Conservation (phyloP, 2,797 vertebrate species). For the Ctenopoma kingsleyae region DNA sequence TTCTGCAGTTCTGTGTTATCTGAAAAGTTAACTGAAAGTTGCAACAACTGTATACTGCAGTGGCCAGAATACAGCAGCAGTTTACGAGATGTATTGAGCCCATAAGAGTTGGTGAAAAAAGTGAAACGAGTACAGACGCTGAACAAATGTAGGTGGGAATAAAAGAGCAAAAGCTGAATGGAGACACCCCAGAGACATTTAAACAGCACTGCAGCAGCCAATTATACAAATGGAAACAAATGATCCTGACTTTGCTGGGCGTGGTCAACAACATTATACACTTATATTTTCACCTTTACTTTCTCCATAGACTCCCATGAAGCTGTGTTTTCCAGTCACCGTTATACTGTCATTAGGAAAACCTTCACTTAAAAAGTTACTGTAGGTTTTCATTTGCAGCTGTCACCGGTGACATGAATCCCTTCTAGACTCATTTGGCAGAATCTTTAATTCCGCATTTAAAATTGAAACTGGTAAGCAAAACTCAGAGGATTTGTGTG, state of each 20-base stretch:
- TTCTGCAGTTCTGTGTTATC: constrained; percentile 13
- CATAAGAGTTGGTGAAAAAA: constrained; percentile 13
- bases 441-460: constrained; percentile 6
- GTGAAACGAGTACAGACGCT: not conserved
- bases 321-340: not conserved
- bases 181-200: constrained; percentile 10
- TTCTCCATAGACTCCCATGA: not conserved
- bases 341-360: not conserved
- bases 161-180: not conserved
- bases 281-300: constrained; percentile 1
- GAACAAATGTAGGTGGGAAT: not conserved
- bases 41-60: not conserved
- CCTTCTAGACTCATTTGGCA: not conserved
- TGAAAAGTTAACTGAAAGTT: not conserved
- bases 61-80: constrained; percentile 4
- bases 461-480: not conserved
- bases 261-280: not conserved
- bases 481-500: not conserved
- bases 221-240: constrained; percentile 15
- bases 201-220: not conserved
- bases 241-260: not conserved
- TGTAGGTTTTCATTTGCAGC: not conserved
- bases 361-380: not conserved
- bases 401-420: not conserved
- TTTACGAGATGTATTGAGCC: constrained; percentile 12